Conservation (phyloP, 2,797 vertebrate genomes). For the Alexandromys oeconomus region DNA sequence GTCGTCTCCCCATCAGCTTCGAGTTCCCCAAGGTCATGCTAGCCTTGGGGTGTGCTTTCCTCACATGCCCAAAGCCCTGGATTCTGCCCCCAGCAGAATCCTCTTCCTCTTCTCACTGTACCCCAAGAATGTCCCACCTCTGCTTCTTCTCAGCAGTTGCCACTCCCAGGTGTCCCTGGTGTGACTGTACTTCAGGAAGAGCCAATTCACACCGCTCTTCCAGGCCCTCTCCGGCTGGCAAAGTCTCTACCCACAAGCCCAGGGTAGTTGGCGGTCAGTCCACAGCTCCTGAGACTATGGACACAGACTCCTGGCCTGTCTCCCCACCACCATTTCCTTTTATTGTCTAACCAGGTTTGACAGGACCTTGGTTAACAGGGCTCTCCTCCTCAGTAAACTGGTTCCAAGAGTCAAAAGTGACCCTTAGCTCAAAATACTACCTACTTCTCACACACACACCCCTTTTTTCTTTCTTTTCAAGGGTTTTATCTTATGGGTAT, state of each 20-base stretch:
- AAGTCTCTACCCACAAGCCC: neutral
- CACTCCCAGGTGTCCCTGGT: neutral
- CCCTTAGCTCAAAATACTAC: no score
- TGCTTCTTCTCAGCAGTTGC: neutral
- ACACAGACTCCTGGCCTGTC: neutral
- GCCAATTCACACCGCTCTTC: neutral
- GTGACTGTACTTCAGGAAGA: neutral
- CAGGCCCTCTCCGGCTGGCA: rapidly evolving
- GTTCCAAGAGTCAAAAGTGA: neutral
- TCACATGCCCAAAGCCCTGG: no score
- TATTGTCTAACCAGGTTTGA: no score
- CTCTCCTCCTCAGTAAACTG: neutral
- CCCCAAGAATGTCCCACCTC: neutral
- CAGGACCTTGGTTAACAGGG: neutral
- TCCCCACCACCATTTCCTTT: neutral
- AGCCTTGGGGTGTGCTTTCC: neutral
- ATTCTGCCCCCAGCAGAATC: neutral
- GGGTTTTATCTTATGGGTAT: no score
- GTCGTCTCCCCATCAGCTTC: neutral
- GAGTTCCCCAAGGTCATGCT: neutral
- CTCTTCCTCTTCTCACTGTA: neutral
- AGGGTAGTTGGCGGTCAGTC: neutral
- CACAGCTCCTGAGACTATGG: rapidly evolving
- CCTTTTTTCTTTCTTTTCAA: neutral
- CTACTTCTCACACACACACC: neutral